Base-by-base conservation (phyloP, 2,888 invertebrate genomes). In the Drosophila pseudotalamancana region DNA sequence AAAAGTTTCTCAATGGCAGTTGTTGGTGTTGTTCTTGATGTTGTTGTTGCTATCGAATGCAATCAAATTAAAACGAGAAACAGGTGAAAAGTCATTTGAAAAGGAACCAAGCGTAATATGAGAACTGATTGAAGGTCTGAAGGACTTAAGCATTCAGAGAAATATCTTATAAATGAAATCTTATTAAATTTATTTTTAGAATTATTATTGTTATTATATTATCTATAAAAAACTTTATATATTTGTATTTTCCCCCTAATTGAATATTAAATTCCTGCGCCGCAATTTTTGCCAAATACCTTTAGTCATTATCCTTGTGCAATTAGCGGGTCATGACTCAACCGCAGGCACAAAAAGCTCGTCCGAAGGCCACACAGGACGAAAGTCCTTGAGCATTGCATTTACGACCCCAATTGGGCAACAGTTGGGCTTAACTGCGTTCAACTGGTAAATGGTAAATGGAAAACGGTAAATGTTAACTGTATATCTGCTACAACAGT, bases 61-160 rank as follows among this genome's bases (percentile, higher is more conserved):
- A 61, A 49, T 60, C 31, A 61, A n/a, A 34, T 49, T 49, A 23
- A 61, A 32, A 49, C 23, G 18, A 19, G 8, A 9, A 53, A 40
- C 49, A 60, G 25, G 56, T 55, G 32, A 34, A 19, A 25, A 27
- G n/a, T n/a, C 29, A 39, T 8, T 23, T 16, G 25, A 34, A 23
- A 9, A 34, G 12, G 35, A 48, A n/a, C 25, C 14, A 27, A n/a
- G 25, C 8, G 12, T 23, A 18, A 25, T 34, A 9, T 19, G 12
- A 19, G 8, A 21, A 21, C 9, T 23, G 16, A 32, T 45, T 35
- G 18, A 35, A 35, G 5, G n/a, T n/a, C n/a, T n/a, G n/a, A n/a
- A n/a, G n/a, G n/a, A n/a, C n/a, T n/a, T n/a, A n/a, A n/a, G n/a
- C n/a, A n/a, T n/a, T n/a, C 4, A 8, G 8, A 29, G n/a, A n/a